Base-by-base conservation (phyloP, 2,888 invertebrate species). In the Nomada hirtipes region DNA sequence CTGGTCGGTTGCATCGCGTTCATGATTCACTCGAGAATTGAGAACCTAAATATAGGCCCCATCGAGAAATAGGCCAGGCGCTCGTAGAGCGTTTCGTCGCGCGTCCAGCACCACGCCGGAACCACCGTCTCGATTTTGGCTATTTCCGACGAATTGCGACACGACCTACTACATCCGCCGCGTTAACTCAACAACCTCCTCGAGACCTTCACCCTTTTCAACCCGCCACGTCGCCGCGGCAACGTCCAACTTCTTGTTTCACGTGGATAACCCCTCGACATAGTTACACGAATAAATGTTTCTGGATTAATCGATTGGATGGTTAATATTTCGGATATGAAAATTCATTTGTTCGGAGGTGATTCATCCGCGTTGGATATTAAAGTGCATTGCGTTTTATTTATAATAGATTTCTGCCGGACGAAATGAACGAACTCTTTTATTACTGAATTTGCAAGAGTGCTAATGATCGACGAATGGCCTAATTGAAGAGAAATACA, bases 51-150 rank as follows among this genome's bases (percentile, higher is more conserved):
- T 93, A 92, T 93, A 93, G 91, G 84, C 59, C 77, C 72, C 71
- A 68, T 69, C 70, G 87, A 89, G 89, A 92, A 93, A 92, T 93
- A 93, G 93, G 93, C 91, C 93, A 93, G 72, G 72, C 76, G 78
- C 79, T 79, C 72, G 64, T 71, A 81, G 64, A 80, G 79, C 83
- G 78, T 86, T 80, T 79, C 74, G 70, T 82, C 64, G 61, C 73
- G 77, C 59, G 74, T 82, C 82, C 85, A 84, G 82, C 42, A 53
- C 50, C 57, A 67, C 73, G 74, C 70, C 87, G 89, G 85, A 90
- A 91, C 86, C 89, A 88, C 88, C 89, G 88, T 88, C 87, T 90
- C 89, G 86, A 89, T 91, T 91, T 91, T 91, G 88, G 91, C 90
- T 93, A 93, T 93, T 93, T 93, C 89, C 90, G 89, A 91, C 87